Conservation (phyloP, 2,797 vertebrate genomes). For the Sternarchorhynchus goeldii region DNA sequence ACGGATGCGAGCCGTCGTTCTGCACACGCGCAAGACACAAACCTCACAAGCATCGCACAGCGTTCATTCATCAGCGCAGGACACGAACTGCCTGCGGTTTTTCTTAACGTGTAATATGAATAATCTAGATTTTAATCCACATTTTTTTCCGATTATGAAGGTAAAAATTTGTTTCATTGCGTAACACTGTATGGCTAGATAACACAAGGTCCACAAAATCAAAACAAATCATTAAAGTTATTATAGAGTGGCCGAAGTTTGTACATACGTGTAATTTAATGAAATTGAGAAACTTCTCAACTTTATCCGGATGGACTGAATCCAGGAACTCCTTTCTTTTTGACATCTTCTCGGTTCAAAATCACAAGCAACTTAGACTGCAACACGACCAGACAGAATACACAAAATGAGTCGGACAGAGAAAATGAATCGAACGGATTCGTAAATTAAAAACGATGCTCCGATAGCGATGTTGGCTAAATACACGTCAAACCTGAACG, state of each 20-base stretch:
- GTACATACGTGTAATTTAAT: conserved; percentile 83
- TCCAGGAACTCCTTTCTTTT: conserved; percentile 83
- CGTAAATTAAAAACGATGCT: too few relatives aligned
- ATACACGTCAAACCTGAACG: too few relatives aligned
- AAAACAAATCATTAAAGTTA: too few relatives aligned
- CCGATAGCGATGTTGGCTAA: too few relatives aligned
- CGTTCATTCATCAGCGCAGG: too few relatives aligned
- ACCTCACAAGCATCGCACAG: not conserved
- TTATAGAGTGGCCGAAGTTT: not conserved
- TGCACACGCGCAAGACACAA: conserved; percentile 59
- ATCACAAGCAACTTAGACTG: too few relatives aligned
- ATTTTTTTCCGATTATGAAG: too few relatives aligned
- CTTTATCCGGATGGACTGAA: conserved; percentile 74
- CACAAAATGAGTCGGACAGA: not conserved
- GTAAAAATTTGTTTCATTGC: not conserved
- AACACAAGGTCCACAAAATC: too few relatives aligned
- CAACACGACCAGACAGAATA: not conserved
- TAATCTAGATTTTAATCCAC: too few relatives aligned
- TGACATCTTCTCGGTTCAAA: conserved; percentile 66
- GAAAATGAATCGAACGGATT: too few relatives aligned
- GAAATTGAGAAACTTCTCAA: conserved; percentile 82
- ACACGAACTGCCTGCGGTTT: not conserved
- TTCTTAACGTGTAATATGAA: not conserved
- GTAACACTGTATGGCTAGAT: too few relatives aligned
- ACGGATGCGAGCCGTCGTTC: conserved; percentile 80